Base-by-base conservation (phyloP, 2,113 vertebrate species). In the Corythaixoides concolor region DNA sequence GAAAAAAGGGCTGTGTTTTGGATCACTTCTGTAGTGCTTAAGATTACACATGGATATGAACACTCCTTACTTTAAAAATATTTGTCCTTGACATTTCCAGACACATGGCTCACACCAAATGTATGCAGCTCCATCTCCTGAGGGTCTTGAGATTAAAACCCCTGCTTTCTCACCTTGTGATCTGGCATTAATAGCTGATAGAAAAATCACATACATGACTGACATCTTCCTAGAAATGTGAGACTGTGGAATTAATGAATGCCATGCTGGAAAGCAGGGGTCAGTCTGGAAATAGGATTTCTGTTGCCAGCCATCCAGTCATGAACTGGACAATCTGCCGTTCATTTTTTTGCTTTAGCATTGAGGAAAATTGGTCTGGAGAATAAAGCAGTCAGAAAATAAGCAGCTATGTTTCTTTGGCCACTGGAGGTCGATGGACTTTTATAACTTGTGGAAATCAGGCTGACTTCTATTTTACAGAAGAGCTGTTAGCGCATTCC, bases 231-330 rank as follows among this genome's bases (percentile, higher is more conserved):
- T 43, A 88, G 93, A 94, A 96, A 97, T 52, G 93, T 84, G 82
- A 97, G 95, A 81, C 96, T 93, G 91, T 91, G 93, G 97, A 97
- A 97, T 97, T 97, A 97, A 97, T 96, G 97, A 95, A 96, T 96
- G 96, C 94, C 94, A 87, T 85, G 90, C 95, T 96, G 88, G 95
- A 88, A 96, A 96, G 85, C 94, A 93, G 85, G 88, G 92, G 85
- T 87, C 97, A 97, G 82, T 95, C 85, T 74, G 84, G 89, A 95
- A 96, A 96, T 82, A 70, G 93, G 92, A 87, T 90, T 96, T 89
- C 75, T 87, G 91, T 69, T 95, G 93, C 95, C 95, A 96, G 94
- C 92, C 94, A 95, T 96, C 96, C 88, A 78, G 72, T 96, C 92
- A 90, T 74, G 93, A 81, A 95, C 59, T 88, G 95, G 97, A 97